Conservation (phyloP, 2,888 invertebrate species). For the Lysandra bellargus region DNA sequence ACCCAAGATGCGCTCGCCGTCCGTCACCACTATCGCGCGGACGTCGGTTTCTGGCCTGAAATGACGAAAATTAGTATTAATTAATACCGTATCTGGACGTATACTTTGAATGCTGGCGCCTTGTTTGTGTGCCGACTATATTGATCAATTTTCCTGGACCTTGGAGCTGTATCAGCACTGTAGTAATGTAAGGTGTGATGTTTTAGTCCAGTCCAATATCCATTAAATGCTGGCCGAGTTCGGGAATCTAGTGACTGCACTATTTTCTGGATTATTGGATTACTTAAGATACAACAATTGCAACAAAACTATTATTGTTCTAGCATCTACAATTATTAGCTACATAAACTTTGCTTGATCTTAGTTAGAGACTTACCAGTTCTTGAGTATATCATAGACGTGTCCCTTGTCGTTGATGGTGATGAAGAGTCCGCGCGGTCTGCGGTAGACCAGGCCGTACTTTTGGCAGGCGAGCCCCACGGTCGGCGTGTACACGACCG, state of each 20-base stretch:
- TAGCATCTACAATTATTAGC: too few relatives aligned
- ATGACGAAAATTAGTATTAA: too few relatives aligned
- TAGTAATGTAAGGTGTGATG: too few relatives aligned
- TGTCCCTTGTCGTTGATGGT: conserved; percentile 98
- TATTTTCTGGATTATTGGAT: too few relatives aligned
- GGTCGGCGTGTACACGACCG: conserved; percentile 99
- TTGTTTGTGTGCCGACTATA: neutral
- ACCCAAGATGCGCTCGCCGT: conserved; percentile 98
- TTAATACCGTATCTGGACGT: too few relatives aligned
- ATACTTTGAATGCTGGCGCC: neutral
- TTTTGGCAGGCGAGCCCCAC: conserved; percentile 99
- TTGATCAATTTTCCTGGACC: neutral
- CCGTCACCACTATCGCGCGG: conserved; percentile 96
- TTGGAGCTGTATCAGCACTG: too few relatives aligned
- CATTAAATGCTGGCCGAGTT: too few relatives aligned
- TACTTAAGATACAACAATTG: too few relatives aligned
- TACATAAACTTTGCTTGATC: too few relatives aligned
- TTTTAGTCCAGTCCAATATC: too few relatives aligned
- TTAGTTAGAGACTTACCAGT: conserved; percentile 83
- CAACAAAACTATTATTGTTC: too few relatives aligned
- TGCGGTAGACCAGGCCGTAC: conserved; percentile 93
- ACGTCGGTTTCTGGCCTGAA: conserved; percentile 91
- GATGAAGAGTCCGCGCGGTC: conserved; percentile 96
- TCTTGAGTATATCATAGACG: conserved; percentile 94
- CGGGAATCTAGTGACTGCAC: too few relatives aligned